Conservation (phyloP, 2,888 invertebrate species). For the Enoplolaimus lenunculus region DNA sequence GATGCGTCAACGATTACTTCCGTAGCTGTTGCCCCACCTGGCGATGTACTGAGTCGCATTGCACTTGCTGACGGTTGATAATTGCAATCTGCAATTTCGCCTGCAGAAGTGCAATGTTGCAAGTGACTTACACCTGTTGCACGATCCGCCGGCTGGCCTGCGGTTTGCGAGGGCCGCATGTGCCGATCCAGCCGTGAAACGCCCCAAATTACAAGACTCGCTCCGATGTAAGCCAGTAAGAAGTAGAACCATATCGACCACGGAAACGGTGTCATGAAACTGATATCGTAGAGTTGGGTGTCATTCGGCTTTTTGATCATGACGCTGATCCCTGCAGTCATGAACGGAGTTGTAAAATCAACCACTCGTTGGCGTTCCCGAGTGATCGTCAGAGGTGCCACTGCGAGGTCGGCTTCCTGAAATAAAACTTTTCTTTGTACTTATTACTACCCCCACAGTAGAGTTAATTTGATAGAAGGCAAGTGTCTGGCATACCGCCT, state of each 20-base stretch:
- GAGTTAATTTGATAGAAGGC: no score
- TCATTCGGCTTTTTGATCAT: constrained; percentile 71
- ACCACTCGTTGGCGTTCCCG: constrained; percentile 80
- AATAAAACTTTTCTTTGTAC: no score
- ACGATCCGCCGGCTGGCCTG: no score
- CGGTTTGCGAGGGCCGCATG: constrained; percentile 16
- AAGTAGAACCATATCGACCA: constrained; percentile 77
- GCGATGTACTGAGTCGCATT: not conserved
- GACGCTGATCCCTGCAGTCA: constrained; percentile 82
- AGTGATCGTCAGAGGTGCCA: constrained; percentile 86
- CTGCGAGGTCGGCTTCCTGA: constrained; percentile 85
- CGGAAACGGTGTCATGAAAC: constrained; percentile 86
- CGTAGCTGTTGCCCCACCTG: not conserved
- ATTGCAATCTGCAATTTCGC: not conserved
- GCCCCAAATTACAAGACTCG: constrained; percentile 19
- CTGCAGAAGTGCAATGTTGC: not conserved
- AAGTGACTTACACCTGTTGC: not conserved
- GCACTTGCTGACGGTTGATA: not conserved
- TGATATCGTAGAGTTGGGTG: constrained; percentile 65
- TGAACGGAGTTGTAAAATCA: constrained; percentile 89
- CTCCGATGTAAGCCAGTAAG: constrained; percentile 67
- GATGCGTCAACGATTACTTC: not conserved
- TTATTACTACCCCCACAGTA: no score
- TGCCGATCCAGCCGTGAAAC: no score
- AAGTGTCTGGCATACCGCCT: no score